These are phyloP conservation scores for Polymixis lichenea DNA, from an alignment of 2,888 invertebrate genomes.

Conservation along the genomic window DNA sequence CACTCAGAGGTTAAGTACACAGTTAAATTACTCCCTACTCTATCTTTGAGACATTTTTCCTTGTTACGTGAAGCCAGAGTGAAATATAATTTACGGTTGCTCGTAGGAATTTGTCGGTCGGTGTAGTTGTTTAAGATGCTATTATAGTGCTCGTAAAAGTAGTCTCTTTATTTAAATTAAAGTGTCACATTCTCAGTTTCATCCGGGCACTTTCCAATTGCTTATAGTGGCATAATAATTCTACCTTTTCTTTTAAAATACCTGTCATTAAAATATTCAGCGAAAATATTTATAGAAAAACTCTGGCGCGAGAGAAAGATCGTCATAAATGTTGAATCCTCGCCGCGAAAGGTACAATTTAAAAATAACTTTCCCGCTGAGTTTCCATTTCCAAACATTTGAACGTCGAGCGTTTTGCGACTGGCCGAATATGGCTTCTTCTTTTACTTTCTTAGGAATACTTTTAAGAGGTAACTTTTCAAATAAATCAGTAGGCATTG, in stretches of 20 bases:
- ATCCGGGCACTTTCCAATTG: slow-evolving; percentile 8
- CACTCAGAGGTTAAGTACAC: slow-evolving; percentile 67
- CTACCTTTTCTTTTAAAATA: slow-evolving; percentile 6
- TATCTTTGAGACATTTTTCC: slow-evolving; percentile 70
- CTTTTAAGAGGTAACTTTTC: slow-evolving; percentile 84
- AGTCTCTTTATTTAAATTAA: slow-evolving; percentile 17
- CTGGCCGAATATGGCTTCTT: slow-evolving; percentile 79
- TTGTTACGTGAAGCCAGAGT: slow-evolving; percentile 43
- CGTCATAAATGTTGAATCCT: slow-evolving; percentile 48
- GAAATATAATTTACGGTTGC: slow-evolving; percentile 51
- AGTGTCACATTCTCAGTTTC: background rate
- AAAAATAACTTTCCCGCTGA: slow-evolving; percentile 64
- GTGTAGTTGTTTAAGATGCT: slow-evolving; percentile 32
- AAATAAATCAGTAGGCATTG: slow-evolving; percentile 86
- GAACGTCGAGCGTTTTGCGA: slow-evolving; percentile 73
- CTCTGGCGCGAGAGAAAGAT: slow-evolving; percentile 3
- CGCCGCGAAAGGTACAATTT: slow-evolving; percentile 51
- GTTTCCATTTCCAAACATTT: slow-evolving; percentile 64
- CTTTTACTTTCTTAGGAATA: slow-evolving; percentile 70
- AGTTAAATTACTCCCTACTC: slow-evolving; percentile 70
- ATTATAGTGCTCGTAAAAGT: slow-evolving; percentile 30
- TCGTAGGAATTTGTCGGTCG: slow-evolving; percentile 30
- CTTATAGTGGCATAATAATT: background rate
- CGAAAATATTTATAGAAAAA: slow-evolving; percentile 44
- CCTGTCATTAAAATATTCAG: slow-evolving; percentile 30